phyloP scores from a whole-genome alignment of 2,888 invertebrate genomes.

The Andrena hattorfiana region DNA sequence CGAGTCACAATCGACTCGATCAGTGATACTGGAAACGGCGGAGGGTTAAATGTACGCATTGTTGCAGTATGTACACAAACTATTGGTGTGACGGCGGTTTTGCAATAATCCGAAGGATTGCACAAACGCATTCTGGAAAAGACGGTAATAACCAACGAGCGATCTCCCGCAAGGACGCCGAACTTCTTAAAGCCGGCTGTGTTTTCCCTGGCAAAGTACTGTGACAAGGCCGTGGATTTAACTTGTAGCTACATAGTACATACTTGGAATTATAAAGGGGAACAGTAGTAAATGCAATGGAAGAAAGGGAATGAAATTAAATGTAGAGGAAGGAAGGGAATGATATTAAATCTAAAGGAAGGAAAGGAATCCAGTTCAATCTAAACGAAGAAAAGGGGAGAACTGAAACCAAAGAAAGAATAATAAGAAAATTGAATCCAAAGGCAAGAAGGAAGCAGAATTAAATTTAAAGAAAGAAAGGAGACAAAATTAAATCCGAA shows the following conservation, averaged over 20 bases:
- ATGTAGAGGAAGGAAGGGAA: no score
- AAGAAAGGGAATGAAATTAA: no score
- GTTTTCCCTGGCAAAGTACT: conserved; percentile 70
- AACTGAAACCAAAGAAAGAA: no score
- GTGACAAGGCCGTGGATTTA: conserved; percentile 68
- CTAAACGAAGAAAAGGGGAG: no score
- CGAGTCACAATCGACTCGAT: neutral
- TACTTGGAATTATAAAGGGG: no score
- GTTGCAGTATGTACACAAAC: conserved; percentile 40
- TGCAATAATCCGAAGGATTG: conserved; percentile 70
- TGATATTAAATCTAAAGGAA: no score
- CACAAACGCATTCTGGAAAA: conserved; percentile 78
- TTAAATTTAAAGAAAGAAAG: no score
- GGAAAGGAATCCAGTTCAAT: no score
- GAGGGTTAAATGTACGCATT: neutral
- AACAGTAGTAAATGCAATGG: no score
- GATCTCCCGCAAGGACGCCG: conserved; percentile 77
- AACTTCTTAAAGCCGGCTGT: conserved; percentile 73
- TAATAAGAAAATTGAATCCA: no score
- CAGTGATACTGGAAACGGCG: neutral
- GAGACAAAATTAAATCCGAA: no score
- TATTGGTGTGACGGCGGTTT: conserved; percentile 64
- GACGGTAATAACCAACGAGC: conserved; percentile 77
- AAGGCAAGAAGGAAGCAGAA: no score
- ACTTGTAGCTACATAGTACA: neutral